Evolutionary conservation across 2,888 invertebrate species (phyloP).

Genomic region (Phorcus lineatus): DNA sequence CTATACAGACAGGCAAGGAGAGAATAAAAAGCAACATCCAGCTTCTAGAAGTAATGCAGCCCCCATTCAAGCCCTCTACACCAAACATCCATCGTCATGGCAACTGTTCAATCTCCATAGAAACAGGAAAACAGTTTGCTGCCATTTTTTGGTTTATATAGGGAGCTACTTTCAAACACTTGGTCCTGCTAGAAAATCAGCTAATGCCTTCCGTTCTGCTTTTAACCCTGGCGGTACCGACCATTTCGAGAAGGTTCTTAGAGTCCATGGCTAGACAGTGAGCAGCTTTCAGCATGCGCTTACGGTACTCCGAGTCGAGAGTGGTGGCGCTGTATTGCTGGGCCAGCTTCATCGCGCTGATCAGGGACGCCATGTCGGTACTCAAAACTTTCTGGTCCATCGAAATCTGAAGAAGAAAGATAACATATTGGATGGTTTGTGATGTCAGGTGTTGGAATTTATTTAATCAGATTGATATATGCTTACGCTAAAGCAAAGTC

Average conservation of each 20-base stretch:
- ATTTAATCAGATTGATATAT: too few species aligned
- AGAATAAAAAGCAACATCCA: too few species aligned
- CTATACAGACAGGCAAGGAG: too few species aligned
- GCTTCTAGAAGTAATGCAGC: background rate
- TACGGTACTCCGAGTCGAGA: constrained; percentile 92
- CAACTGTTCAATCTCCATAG: background rate
- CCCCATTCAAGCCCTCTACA: background rate
- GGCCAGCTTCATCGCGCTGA: constrained; percentile 93
- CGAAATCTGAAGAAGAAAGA: constrained; percentile 82
- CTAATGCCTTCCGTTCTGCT: constrained; percentile 16
- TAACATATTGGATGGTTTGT: background rate
- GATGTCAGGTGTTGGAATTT: background rate
- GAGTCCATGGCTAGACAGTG: constrained; percentile 98
- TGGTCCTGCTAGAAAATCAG: background rate
- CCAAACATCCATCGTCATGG: too few species aligned
- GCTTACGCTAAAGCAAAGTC: too few species aligned
- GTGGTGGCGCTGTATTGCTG: constrained; percentile 93
- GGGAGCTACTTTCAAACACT: background rate
- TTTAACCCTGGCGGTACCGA: constrained; percentile 84
- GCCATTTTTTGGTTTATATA: constrained; percentile 1
- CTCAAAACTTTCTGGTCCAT: constrained; percentile 98
- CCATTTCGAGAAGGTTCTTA: constrained; percentile 95
- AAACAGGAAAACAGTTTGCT: constrained; percentile 2
- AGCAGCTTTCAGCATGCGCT: constrained; percentile 95
- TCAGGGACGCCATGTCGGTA: constrained; percentile 96